Evolutionary conservation across 2,113 vertebrate species (phyloP), one percentile per base, ranked within the genome.

Genomic region (Coregonus clupeaformis): DNA sequence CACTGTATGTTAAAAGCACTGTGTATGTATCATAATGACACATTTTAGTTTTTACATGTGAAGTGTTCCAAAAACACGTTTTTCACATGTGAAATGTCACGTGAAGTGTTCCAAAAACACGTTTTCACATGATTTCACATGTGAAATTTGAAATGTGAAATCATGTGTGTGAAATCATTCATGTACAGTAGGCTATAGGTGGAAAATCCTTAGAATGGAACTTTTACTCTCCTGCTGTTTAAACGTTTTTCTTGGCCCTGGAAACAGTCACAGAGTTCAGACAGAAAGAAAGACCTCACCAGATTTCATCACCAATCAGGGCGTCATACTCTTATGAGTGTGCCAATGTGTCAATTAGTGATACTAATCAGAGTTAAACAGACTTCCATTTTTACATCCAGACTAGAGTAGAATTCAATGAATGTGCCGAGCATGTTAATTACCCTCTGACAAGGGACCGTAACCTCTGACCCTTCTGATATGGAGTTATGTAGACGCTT

Each of bases 341-440:
- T 68, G 59, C 69, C 59, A 42, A 67, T 73, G 68, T 36, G 36
- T 65, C 62, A 81, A 72, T 74, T 71, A 70, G 62, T 42, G n/a
- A 65, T 16, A 65, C 72, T 36, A 63, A 18, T 81, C 25, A 60
- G 49, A 72, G 5, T 71, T 36, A 42, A 47, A 47, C 60, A 69
- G 57, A 52, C 73, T 64, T 84, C 60, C 63, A 22, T 47, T 71
- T 77, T 16, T 22, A 63, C 5, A 45, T 47, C 45, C 6, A 36
- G 32, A 36, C 45, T n/a, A 64, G 68, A 71, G 62, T 27, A 52
- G 69, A 75, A 76, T 69, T 29, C 49, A 72, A 77, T 71, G 36
- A 22, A 64, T 67, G 16, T 76, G 45, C 36, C 47, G 63, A 29
- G 52, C 73, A 65, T 72, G 30, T 71, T 81, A 83, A 82, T 75